Evolutionary conservation across 2,113 vertebrate species (phyloP), one percentile per base, ranked within the genome.

Genomic region (Mobula hypostoma): DNA sequence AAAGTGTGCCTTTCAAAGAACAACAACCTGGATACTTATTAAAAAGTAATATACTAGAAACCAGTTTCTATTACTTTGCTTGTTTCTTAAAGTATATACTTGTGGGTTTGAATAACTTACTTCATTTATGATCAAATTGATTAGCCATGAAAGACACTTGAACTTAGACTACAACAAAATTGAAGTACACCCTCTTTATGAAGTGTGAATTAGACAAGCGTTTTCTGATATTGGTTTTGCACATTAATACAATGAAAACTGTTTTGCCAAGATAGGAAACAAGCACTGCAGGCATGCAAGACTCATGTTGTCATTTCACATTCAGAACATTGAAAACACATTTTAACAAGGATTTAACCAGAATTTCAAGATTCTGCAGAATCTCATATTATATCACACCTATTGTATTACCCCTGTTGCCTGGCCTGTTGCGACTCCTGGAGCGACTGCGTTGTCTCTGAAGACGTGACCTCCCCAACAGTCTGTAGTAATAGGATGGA

Each of bases 361-460:
- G 72, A 74, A 68, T 90, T 48, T 48, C 17, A 90, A n/a, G 58
- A 90, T 66, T 66, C 72, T 74, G 36, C 7, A 48, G 68, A 40
- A 93, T 11, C 4, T 74, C 36, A 15, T 21, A 24, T 74, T 76
- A 40, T 58, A 27, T 36, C 32, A 94, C 70, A 94, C 1, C 96
- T 36, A 36, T 36, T 36, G 95, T 95, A 96, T 97, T 98, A 98
- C 98, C 98, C 97, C 97, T 96, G 96, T 96, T 97, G 9, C 98
- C 95, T 27, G 97, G 97, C 96, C 98, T 97, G 96, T 95, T 98
- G 95, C 98, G 98, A 96, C 98, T 99, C 95, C 98, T 98, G 94
- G 98, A 99, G 95, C 98, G 96, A 96, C 98, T 99, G 32, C 98
- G 97, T 96, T 99, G 98, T 95, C 98, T 97, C 97, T 99, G 98